Evolutionary conservation across 2,888 invertebrate genomes (phyloP).

Genomic region (Deilephila elpenor): DNA sequence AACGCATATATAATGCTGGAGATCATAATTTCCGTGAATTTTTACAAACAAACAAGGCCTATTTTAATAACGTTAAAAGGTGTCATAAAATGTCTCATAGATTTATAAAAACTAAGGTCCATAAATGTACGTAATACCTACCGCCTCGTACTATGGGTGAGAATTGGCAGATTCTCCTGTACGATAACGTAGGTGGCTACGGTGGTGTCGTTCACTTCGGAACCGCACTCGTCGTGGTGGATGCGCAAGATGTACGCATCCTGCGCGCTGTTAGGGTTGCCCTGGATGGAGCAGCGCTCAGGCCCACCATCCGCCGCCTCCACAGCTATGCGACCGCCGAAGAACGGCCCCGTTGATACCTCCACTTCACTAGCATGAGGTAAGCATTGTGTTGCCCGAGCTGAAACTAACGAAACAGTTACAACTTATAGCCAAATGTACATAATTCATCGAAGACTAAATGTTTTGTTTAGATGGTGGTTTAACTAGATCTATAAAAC

Average conservation of each 20-base stretch:
- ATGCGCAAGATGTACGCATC: slow-evolving; percentile 91
- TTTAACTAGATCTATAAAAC: no score
- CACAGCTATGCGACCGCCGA: slow-evolving; percentile 91
- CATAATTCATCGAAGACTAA: no score
- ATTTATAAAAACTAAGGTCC: background rate
- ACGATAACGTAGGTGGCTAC: slow-evolving; percentile 93
- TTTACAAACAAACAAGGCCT: no score
- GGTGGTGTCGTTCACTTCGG: slow-evolving; percentile 90
- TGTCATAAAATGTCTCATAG: background rate
- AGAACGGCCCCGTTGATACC: slow-evolving; percentile 92
- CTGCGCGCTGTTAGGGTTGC: slow-evolving; percentile 88
- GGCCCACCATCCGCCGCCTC: slow-evolving; percentile 89
- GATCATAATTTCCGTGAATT: no score
- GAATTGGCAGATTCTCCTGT: slow-evolving; percentile 92
- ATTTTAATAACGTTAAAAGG: background rate
- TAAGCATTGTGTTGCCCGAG: slow-evolving; percentile 91
- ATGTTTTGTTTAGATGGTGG: no score
- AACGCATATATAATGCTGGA: no score
- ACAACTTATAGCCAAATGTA: background rate
- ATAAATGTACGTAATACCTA: slow-evolving; percentile 48
- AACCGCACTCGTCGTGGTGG: slow-evolving; percentile 90
- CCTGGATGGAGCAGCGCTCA: slow-evolving; percentile 89
- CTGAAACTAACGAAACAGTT: slow-evolving; percentile 87
- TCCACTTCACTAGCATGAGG: slow-evolving; percentile 93
- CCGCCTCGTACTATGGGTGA: slow-evolving; percentile 91